Base-by-base conservation (phyloP, 2,888 invertebrate species). In the Strigamia crassipes region DNA sequence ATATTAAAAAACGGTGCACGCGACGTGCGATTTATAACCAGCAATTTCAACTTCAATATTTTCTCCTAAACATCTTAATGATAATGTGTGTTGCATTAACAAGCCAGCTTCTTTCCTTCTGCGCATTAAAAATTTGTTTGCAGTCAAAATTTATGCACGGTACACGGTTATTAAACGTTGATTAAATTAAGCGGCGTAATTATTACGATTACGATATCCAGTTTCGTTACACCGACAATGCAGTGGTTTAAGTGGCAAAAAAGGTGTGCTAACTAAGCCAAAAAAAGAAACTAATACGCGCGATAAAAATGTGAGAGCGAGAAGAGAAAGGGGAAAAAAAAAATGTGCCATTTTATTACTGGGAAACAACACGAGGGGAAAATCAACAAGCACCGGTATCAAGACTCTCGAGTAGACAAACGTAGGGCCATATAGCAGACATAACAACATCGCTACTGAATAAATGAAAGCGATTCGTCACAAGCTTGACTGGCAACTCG, bases 331-430 rank as follows among this genome's bases (percentile, higher is more conserved):
- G n/a, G 23, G n/a, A n/a, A n/a, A 5, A 13, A 73, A 56, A 51
- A 51, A 56, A 56, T 18, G 56, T 0, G 31, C 12, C 23, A 73
- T 73, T 73, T 73, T 73, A 73, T 73, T 23, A 73, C 27, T 12
- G 73, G 73, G 73, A 27, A 73, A 73, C 73, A 73, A 73, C 73
- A 73, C 73, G 31, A 73, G 73, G 31, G 73, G n/a, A 73, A 73
- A 73, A 73, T 73, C 73, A 73, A 73, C 73, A 73, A 66, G 61
- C 18, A 23, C 46, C 12, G 12, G 46, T 46, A 46, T 46, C 46
- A 46, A 56, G 56, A 56, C 56, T 56, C 56, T 56, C 56, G 9
- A 56, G 56, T 56, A 56, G 56, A 21, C 56, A 56, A 56, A 56
- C 56, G 56, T 56, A 56, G 1, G 12, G 73, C 27, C 31, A 5